A percentile compares a stretch with the other conserved stretches of the same genome.
These are phyloP conservation scores for Nanger granti DNA, from an alignment of 2,113 vertebrate species.

Conservation along the genomic window DNA sequence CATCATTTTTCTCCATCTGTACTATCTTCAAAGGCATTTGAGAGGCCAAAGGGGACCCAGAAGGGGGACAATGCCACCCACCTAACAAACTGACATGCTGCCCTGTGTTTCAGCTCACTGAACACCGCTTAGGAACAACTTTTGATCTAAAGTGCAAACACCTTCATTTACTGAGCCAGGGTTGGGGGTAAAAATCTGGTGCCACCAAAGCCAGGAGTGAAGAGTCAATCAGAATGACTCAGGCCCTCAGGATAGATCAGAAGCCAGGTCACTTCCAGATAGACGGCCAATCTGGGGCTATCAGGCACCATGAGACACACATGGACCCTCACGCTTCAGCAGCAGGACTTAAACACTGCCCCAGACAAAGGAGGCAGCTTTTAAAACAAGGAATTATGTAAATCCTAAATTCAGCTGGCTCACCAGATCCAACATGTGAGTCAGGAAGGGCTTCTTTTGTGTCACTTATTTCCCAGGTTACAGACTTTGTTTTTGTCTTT, in stretches of 20 bases:
- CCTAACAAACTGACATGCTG: background rate
- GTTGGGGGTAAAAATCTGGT: background rate
- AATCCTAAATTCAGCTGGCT: background rate
- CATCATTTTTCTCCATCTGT: background rate
- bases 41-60: background rate
- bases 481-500: background rate
- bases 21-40: background rate
- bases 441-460: background rate
- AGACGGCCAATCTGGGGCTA: fast-evolving
- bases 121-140: background rate
- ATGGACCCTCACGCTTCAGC: background rate
- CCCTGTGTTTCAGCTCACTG: background rate
- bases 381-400: background rate
- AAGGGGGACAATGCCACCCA: background rate
- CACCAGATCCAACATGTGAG: background rate
- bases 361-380: background rate
- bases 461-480: background rate
- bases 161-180: background rate
- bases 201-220: background rate
- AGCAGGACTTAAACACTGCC: background rate
- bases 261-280: background rate
- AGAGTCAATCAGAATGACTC: background rate
- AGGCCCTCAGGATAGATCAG: background rate
- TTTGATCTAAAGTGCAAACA: background rate
- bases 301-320: fast-evolving